Base-by-base conservation (phyloP, 2,797 vertebrate genomes). In the Intellagama lesueurii region DNA sequence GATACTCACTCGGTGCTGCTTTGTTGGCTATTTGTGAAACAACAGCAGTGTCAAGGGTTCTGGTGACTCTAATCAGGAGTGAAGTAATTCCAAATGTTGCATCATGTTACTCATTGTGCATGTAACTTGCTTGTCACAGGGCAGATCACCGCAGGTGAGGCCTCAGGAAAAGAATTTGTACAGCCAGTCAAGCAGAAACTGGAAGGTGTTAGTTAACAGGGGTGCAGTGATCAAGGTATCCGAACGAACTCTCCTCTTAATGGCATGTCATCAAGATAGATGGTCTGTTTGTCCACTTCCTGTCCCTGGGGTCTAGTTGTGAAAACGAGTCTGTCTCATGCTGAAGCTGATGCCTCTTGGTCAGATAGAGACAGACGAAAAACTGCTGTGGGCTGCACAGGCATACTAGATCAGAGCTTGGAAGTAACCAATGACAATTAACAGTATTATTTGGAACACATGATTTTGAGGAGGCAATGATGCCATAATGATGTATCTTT, bases 21-120 rank as follows among this genome's bases (percentile, higher is more conserved):
- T 90, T 60, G 88, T 30, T 16, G 56, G 40, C 32, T 88, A 72
- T 56, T 92, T 90, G 86, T 84, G 82, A 72, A 79, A 72, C 26
- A 85, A 17, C 8, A 76, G 5, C 66, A 47, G 19, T 47, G 52
- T 28, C 87, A 88, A 90, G 30, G 70, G 24, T 80, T 84, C 30
- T 87, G 40, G 28, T 88, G 47, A 28, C 7, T 22, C 26, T 88
- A 30, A 16, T 81, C 75, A 16, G 64, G 44, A 68, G 64, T 8
- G 60, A 68, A 76, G 84, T 60, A 68, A 69, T 68, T 81, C 81
- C 35, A 76, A 35, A 68, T 40, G 26, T 87, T 90, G 84, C 79
- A 60, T 86, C 76, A 86, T 14, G 12, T 80, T 85, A 79, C 40
- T 22, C 16, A 5, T 32, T 76, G 44, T 44, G n/a, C 72, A 81